Evolutionary conservation across 2,113 vertebrate species (phyloP).

Genomic region (Brachypodius melanocephalos): DNA sequence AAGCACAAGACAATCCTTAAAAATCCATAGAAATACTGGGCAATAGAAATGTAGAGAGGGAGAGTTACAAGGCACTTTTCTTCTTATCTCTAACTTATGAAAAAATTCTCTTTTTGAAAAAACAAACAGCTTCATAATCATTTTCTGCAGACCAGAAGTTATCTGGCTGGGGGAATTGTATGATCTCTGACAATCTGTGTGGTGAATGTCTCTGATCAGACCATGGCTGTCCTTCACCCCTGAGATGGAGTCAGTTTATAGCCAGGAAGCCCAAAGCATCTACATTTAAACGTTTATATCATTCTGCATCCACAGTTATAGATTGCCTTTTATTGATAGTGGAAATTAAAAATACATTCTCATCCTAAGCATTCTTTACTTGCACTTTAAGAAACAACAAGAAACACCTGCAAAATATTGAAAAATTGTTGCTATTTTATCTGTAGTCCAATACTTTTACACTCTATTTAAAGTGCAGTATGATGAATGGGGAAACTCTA

Average conservation of each 20-base stretch:
- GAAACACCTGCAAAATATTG: neutral
- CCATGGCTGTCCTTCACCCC: neutral
- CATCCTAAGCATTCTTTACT: neutral
- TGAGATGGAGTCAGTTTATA: neutral
- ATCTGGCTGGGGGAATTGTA: neutral
- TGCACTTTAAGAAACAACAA: neutral
- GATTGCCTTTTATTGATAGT: neutral
- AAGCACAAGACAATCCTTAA: neutral
- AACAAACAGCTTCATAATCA: neutral
- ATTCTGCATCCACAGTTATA: neutral
- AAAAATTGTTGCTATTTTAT: neutral
- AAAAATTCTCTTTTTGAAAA: too few relatives aligned
- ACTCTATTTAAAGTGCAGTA: neutral
- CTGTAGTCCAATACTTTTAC: neutral
- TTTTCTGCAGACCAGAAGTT: neutral
- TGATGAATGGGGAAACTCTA: neutral
- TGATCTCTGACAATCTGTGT: neutral
- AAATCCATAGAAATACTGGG: neutral
- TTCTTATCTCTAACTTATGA: neutral
- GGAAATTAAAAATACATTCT: neutral
- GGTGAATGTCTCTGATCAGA: neutral
- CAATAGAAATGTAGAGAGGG: neutral
- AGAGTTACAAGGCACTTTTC: neutral
- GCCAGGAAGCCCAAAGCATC: neutral
- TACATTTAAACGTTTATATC: neutral